Evolutionary conservation across 2,888 invertebrate species (phyloP), one percentile per base, ranked within the genome.

Genomic region (Eilema sororculum): DNA sequence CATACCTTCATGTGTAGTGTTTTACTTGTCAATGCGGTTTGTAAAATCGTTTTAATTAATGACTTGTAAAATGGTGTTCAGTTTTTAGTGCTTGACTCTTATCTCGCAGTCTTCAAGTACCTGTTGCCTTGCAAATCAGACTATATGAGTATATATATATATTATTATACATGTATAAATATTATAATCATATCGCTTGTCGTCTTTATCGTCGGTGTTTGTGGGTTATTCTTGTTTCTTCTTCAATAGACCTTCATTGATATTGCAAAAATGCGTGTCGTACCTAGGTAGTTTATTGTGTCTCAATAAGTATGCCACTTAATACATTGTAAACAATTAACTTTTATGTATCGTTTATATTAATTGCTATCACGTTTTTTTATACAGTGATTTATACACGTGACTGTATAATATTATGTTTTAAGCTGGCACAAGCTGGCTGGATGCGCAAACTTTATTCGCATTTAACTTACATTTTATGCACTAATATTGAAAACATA

Each of bases 311-410:
- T 24, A 16, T 41, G 78, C 74, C 76, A 76, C 71, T 78, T 76
- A 75, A 68, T 41, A 78, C 61, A 69, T 41, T 41, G 16, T 62
- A 73, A 66, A 75, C 72, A 76, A 81, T 82, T 80, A 81, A 76
- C 73, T 72, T n/a, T 52, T 59, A 57, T 57, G 33, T 12, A 37
- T 69, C 28, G 64, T 56, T 41, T 71, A 65, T 71, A 73, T 65
- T 79, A 79, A 77, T 76, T 78, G 73, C 60, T 74, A 28, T 79
- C 84, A 83, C 84, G 83, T 84, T 81, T 74, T 58, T 30, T 69
- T 65, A 67, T 65, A 64, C 71, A 72, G 66, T 74, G 72, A 24
- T 20, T 52, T 16, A 2, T 63, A 60, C 77, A 82, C 82, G 83
- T 82, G 81, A 75, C 24, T 25, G 37, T 16, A 13, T 12, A 56